Base-by-base conservation (phyloP, 2,113 vertebrate genomes). In the Irena cyanogastra region DNA sequence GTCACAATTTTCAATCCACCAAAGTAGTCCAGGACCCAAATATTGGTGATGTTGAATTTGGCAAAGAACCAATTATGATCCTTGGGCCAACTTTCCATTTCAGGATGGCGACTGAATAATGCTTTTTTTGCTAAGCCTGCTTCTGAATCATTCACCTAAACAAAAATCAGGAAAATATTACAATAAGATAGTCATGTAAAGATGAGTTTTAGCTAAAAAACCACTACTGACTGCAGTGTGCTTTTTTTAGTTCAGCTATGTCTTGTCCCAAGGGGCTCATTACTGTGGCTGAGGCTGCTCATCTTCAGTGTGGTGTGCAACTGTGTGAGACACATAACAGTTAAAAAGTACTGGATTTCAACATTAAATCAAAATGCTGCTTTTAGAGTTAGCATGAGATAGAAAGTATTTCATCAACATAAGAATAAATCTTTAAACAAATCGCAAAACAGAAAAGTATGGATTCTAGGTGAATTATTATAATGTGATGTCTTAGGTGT, bases 11-110 rank as follows among this genome's bases (percentile, higher is more conserved):
- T 99, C 69, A 99, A 94, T 19, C 99, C 99, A 11, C 99, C 99
- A 30, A 99, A 99, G 97, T 99, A 99, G 96, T 99, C 99, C 95
- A 99, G 79, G 47, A 99, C 98, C 99, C 99, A 99, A 91, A 99
- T 99, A 92, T 98, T 98, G 44, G 98, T 98, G 97, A 99, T 99
- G 96, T 99, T 98, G 97, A 99, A 98, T 96, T 99, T 99, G 75
- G 98, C 98, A 45, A 99, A 99, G 98, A 99, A 99, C 99, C 99
- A 99, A 21, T 97, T 82, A 92, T 99, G 99, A 89, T 98, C 98
- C 1, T 95, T 56, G 4, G 99, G 99, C 99, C 99, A 99, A 18
- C 95, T 96, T 11, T 97, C 96, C 99, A 99, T 99, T 95, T 99
- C 99, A 6, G 99, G 99, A 74, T 99, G 99, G 15, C 99, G 98